Evolutionary conservation across 2,888 invertebrate species (phyloP), one percentile per base, ranked within the genome.

Genomic region (Griposia aprilina): DNA sequence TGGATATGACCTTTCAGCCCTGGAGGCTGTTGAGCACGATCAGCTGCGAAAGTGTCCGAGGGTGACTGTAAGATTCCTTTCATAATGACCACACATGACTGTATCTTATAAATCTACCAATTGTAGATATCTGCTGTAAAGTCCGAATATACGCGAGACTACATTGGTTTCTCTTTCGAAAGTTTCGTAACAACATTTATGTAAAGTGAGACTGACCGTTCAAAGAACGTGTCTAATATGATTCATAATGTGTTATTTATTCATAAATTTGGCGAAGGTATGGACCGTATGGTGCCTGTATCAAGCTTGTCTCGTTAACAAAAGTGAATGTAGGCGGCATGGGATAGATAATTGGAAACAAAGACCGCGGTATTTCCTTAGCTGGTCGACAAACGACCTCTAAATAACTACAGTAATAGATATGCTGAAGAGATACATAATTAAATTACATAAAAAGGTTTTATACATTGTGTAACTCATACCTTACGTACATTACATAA

Each of bases 321-420:
- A 95, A 96, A 96, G 96, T 95, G 95, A 96, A 96, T 94, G 96
- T 96, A 93, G 94, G 94, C 88, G 93, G 73, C 69, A 74, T 92
- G 90, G 90, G 92, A 93, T 91, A 92, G 91, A 92, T 92, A 93
- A 94, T 92, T 90, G 91, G 91, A 91, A 93, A 94, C 94, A 93
- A 93, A 93, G 93, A 91, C 89, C 87, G 76, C 78, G 88, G 90
- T 90, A 94, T 89, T 92, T 92, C 91, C 90, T 91, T 86, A 89
- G 88, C 81, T 81, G 74, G 82, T 87, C 75, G 76, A 83, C 85
- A 88, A 88, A 84, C 82, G 90, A 89, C 92, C 93, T 93, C 90
- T 91, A 91, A 88, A 90, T 84, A 86, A 83, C 83, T 78, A 88
- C 85, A 74, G 84, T 89, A 86, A 88, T 84, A 88, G 85, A 89